phyloP scores from a whole-genome alignment of 1,140 invertebrate genomes.

The Marisa cornuarietis region DNA sequence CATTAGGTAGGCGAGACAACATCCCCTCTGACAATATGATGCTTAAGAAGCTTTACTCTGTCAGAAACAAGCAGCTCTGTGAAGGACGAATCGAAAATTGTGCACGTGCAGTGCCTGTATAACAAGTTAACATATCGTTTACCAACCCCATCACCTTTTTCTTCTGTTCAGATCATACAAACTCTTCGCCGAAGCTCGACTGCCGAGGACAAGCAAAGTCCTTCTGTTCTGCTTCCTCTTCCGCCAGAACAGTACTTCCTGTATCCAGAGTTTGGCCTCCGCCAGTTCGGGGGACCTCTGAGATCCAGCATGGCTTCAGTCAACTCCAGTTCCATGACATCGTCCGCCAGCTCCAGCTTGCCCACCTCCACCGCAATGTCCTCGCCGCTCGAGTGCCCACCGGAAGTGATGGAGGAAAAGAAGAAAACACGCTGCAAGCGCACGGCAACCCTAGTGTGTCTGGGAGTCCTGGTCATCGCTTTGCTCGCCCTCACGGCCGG shows the following conservation, averaged over 20 bases:
- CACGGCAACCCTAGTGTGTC: slow-evolving; percentile 7
- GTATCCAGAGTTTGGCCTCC: not conserved
- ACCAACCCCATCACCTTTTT: too few relatives aligned
- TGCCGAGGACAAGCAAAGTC: not conserved
- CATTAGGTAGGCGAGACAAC: too few relatives aligned
- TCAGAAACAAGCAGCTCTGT: too few relatives aligned
- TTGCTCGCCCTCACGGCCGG: slow-evolving; percentile 15
- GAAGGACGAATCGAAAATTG: too few relatives aligned
- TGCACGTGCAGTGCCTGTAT: too few relatives aligned
- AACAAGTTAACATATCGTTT: too few relatives aligned
- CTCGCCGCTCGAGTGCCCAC: not conserved
- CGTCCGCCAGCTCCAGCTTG: slow-evolving; percentile 5
- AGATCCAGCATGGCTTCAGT: not conserved
- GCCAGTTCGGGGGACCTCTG: not conserved
- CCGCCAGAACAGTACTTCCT: slow-evolving; percentile 19
- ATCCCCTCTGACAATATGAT: too few relatives aligned
- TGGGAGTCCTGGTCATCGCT: slow-evolving; percentile 9
- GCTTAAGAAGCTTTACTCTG: too few relatives aligned
- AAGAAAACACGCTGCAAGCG: slow-evolving; percentile 16
- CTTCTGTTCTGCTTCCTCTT: not conserved
- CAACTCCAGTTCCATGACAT: slow-evolving; percentile 8
- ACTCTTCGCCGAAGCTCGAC: slow-evolving; percentile 11
- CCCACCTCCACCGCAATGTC: slow-evolving; percentile 1
- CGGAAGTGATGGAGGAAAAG: slow-evolving; percentile 20
- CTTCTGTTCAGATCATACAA: slow-evolving; percentile 13